A percentile compares a stretch with the other conserved stretches of the same genome.
Evolutionary conservation across 2,113 vertebrate genomes (phyloP).

Genomic region (Spilogale gracilis): DNA sequence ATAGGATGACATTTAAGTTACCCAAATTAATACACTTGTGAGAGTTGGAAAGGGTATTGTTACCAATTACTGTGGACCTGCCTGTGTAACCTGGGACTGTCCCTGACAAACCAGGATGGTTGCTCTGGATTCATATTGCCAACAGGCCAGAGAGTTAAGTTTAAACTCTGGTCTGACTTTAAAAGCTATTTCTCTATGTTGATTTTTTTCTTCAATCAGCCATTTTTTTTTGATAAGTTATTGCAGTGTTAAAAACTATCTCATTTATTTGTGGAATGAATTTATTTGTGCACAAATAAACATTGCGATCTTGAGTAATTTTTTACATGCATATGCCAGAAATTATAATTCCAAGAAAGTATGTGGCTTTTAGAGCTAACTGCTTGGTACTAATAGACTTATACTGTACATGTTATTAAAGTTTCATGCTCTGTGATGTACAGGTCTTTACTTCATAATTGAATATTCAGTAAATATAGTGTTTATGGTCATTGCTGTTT

Average conservation of each 20-base stretch:
- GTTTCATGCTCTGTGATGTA: neutral
- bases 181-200: neutral
- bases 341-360: neutral
- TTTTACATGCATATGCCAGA: neutral
- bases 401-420: neutral
- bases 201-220: constrained; percentile 5
- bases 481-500: neutral
- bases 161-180: neutral
- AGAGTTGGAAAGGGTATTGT: neutral
- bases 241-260: neutral
- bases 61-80: neutral
- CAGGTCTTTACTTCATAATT: constrained; percentile 5
- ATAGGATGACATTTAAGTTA: neutral
- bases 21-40: neutral
- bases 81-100: neutral
- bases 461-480: constrained; percentile 16
- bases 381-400: neutral
- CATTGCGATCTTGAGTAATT: neutral
- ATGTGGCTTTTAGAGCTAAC: neutral
- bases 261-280: constrained; percentile 25
- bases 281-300: neutral
- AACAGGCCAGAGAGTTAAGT: neutral
- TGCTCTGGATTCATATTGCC: neutral
- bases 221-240: neutral
- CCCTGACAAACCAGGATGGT: neutral